Base-by-base conservation (phyloP, 2,113 vertebrate genomes). In the Gymnobelideus leadbeateri region DNA sequence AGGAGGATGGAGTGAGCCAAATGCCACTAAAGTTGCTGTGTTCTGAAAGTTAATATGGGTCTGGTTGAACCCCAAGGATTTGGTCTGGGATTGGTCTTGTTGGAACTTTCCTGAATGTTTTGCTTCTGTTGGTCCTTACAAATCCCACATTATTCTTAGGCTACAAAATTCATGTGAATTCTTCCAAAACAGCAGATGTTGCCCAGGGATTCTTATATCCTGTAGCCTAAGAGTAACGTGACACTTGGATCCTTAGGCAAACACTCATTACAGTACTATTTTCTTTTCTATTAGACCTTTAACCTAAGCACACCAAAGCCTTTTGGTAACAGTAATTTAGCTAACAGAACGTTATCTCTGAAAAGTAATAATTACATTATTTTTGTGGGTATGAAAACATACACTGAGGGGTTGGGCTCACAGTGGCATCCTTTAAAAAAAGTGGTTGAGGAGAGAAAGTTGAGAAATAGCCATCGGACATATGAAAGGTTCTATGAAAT, bases 11-110 rank as follows among this genome's bases (percentile, higher is more conserved):
- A 94, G 92, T 95, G 51, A 93, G 53, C 94, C 95, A 84, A 84
- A 91, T 92, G 91, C 92, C 91, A 92, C 92, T 96, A 95, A 95
- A 91, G 55, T 96, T 95, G 96, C n/a, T 96, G 57, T 96, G 96
- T 97, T 97, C 89, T 96, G 94, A 90, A 97, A 77, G 91, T 89
- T 95, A 93, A 10, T 94, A 50, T 92, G 51, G 77, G 61, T 95
- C 23, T 95, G 89, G 95, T 94, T 91, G 91, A 96, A 94, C 94
- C 46, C 68, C 26, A 51, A 51, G 31, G 91, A 43, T 68, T 96
- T 98, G 94, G 94, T 77, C 92, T 95, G 51, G 94, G 96, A 77
- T 89, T 90, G 68, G 84, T 92, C 57, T 57, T 28, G 53, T 93
- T 77, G 84, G 89, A 93, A n/a, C 3, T 91, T 68, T 57, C 28